Evolutionary conservation across 92 coral and sea anemone species (phyloP), one percentile per base, ranked within the genome.

Genomic region (Porites lobata): DNA sequence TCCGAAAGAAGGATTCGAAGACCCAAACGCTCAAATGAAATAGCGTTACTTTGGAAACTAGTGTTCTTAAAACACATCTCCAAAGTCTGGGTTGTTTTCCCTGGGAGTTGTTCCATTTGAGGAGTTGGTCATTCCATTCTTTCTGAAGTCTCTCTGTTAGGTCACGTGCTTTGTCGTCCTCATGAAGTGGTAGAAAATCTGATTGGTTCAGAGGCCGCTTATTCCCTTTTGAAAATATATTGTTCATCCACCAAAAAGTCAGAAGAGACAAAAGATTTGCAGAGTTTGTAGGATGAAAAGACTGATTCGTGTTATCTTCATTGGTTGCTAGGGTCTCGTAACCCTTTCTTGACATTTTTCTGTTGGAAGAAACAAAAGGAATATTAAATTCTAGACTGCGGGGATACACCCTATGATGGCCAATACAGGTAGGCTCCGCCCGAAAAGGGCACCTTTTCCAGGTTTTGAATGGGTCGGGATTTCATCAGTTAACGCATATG

Each of bases 201-300:
- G 82, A 78, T 57, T 78, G 68, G 14, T 78, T 64, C 68, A 78
- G 20, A 9, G 82, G 69, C 24, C 82, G 82, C 70, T 78, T 78
- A 21, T 19, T 64, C 32, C 82, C 82, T 9, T 8, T 78, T 78
- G 21, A 13, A 12, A 58, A 78, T 9, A 59, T 8, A 10, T 17
- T 64, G 69, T 78, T 78, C 82, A 78, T 78, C 82, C 82, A 78
- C 82, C 69, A 78, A 15, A 78, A 78, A 18, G 82, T 53, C 7
- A 78, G 18, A 64, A 78, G 50, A 13, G 82, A 78, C 0, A 78
- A 50, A 7, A 59, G 26, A 24, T n/a, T 78, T n/a, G 82, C 82
- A 10, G 67, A 59, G n/a, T 14, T 58, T 22, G 56, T 17, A 4
- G 82, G 82, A 78, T 78, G 78, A 74, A 38, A 20, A 53, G 78